Evolutionary conservation across 1,140 invertebrate species (phyloP).

Genomic region (Zaprionus lachaisei): DNA sequence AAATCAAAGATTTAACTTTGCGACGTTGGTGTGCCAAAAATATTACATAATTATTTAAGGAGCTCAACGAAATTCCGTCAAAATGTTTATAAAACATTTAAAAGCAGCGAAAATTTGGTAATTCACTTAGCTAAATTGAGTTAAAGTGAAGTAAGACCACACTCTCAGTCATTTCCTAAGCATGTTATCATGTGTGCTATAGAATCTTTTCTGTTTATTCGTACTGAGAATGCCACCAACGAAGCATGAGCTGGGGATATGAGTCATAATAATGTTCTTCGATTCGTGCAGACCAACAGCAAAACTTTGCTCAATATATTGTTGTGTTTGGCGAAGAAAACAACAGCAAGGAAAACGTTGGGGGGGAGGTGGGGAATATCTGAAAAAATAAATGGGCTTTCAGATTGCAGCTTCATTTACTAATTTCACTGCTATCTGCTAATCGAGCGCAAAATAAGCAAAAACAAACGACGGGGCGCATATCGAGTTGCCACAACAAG

Average conservation of each 20-base stretch:
- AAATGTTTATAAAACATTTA: background rate
- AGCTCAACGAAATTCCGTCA: background rate
- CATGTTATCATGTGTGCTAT: slow-evolving; percentile 8
- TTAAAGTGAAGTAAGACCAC: slow-evolving; percentile 1
- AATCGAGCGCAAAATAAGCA: slow-evolving; percentile 82
- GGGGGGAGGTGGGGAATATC: slow-evolving; percentile 9
- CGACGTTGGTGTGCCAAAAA: background rate
- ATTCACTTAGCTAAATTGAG: background rate
- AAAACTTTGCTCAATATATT: slow-evolving; percentile 33
- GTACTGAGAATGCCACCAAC: slow-evolving; percentile 19
- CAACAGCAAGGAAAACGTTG: background rate
- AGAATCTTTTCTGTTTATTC: slow-evolving; percentile 14
- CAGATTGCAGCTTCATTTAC: slow-evolving; percentile 81
- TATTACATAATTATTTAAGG: background rate
- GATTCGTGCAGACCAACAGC: slow-evolving; percentile 66
- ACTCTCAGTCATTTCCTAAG: slow-evolving; percentile 12
- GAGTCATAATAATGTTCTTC: slow-evolving; percentile 53
- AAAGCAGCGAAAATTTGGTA: background rate
- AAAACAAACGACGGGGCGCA: slow-evolving; percentile 61
- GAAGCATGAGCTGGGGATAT: slow-evolving; percentile 22
- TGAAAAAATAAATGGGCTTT: slow-evolving; percentile 74
- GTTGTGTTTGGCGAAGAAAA: slow-evolving; percentile 6
- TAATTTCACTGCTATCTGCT: slow-evolving; percentile 80
- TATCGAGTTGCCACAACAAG: slow-evolving; percentile 55
- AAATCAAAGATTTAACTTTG: slow-evolving; percentile 57